Evolutionary conservation across 2,888 invertebrate genomes (phyloP), one percentile per base, ranked within the genome.

Genomic region (Vandiemenella viatica): DNA sequence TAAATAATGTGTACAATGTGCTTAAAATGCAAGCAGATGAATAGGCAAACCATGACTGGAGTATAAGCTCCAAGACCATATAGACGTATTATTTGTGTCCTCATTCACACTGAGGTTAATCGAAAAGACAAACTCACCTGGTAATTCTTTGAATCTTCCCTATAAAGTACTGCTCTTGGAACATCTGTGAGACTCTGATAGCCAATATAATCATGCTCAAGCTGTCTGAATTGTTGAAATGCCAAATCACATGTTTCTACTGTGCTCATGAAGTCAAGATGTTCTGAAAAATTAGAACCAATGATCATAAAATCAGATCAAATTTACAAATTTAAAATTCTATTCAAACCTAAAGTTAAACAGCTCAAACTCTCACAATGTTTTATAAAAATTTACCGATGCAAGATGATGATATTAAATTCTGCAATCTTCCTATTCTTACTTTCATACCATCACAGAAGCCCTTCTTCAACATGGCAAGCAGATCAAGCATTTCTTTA

Each of bases 391-490:
- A 18, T 62, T 65, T 67, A 83, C 87, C 88, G 63, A 93, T 88
- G 63, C 97, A 98, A 5, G 96, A 93, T 58, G 96, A 93, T n/a
- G 95, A 90, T 55, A 97, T 87, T 48, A 98, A 75, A 70, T 97
- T 97, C 76, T 98, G 90, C 50, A 90, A 68, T 19, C 89, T 74
- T 0, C 97, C 98, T 48, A 96, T 84, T 54, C 96, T 77, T 43
- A 98, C 93, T 71, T 96, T 91, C 58, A 96, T 84, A 37, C 91
- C 91, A 65, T 95, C 92, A 63, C 96, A 92, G 64, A 89, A 85
- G 2, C 97, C 97, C 64, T 92, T 91, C 69, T 97, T 97, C 45
- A 98, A 72, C 85, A 92, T 91, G 6, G 97, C 93, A 61, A 98
- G 77, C 49, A 98, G 71, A 63, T 96, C 92, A 16, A 98, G 70